phyloP scores from a whole-genome alignment of 2,797 vertebrate genomes.

The Sebastes variabilis region DNA sequence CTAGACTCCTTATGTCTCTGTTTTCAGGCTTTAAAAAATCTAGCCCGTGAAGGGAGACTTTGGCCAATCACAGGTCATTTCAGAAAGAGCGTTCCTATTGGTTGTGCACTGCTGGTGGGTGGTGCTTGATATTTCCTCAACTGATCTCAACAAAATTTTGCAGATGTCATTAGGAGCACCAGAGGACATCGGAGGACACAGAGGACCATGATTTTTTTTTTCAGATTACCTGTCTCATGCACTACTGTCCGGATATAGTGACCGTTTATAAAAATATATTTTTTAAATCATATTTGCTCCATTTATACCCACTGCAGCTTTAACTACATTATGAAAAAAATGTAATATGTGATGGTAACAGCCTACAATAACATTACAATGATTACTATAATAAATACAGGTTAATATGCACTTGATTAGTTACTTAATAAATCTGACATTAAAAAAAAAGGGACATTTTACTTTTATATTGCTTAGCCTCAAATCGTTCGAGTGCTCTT shows the following conservation, averaged over 20 bases:
- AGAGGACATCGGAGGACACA: too few relatives aligned
- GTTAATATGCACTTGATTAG: background rate
- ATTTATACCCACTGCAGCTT: background rate
- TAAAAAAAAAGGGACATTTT: background rate
- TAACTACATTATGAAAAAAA: background rate
- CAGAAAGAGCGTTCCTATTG: background rate
- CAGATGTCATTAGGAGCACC: too few relatives aligned
- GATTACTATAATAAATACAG: background rate
- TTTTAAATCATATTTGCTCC: background rate
- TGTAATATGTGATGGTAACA: background rate
- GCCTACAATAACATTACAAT: background rate
- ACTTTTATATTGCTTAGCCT: background rate
- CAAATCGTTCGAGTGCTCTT: background rate
- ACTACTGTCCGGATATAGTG: too few relatives aligned
- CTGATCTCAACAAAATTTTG: too few relatives aligned
- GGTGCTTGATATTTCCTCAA: too few relatives aligned
- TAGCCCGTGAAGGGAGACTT: too few relatives aligned
- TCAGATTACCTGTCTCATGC: too few relatives aligned
- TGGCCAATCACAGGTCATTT: too few relatives aligned
- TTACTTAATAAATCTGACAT: background rate
- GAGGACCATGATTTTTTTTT: too few relatives aligned
- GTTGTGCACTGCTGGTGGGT: too few relatives aligned
- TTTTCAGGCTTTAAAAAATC: too few relatives aligned
- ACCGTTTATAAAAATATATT: fast-evolving
- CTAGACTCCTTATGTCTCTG: too few relatives aligned